A percentile compares a stretch with the other conserved stretches of the same genome.
These are phyloP conservation scores for Geodia barretti DNA, from an alignment of 37 sponge, comb jelly and placozoan species.

Conservation along the genomic window DNA sequence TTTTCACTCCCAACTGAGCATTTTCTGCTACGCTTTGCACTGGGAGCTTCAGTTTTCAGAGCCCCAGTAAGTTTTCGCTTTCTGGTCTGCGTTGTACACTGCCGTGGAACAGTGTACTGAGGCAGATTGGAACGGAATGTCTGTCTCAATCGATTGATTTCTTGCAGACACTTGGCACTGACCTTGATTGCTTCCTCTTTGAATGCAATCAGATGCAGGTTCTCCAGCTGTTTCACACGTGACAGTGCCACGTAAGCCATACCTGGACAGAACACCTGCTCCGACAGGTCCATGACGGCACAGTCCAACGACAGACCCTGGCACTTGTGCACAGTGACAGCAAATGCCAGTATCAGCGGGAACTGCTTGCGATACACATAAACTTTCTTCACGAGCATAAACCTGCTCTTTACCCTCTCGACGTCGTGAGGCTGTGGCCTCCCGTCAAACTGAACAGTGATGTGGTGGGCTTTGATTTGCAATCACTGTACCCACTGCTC, in stretches of 20 bases:
- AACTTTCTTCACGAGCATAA: slow-evolving; percentile 31
- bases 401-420: slow-evolving; percentile 33
- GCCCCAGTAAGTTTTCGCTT: too few relatives aligned
- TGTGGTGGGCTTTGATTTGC: not conserved
- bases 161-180: too few relatives aligned
- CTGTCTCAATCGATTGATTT: too few relatives aligned
- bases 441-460: slow-evolving; percentile 62
- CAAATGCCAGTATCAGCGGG: slow-evolving; percentile 50
- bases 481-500: slow-evolving; percentile 52
- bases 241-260: slow-evolving; percentile 69
- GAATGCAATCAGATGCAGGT: too few relatives aligned
- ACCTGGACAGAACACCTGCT: slow-evolving; percentile 41
- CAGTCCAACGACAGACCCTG: slow-evolving; percentile 47
- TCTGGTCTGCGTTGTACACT: too few relatives aligned
- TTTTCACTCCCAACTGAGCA: too few relatives aligned
- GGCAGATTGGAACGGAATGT: too few relatives aligned
- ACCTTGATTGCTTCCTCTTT: slow-evolving; percentile 27
- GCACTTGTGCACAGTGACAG: slow-evolving; percentile 65
- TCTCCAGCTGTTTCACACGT: slow-evolving; percentile 39
- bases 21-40: too few relatives aligned
- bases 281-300: slow-evolving; percentile 63
- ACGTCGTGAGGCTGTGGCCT: slow-evolving; percentile 17
- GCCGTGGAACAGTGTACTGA: too few relatives aligned
- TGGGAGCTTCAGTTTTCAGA: too few relatives aligned
- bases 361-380: slow-evolving; percentile 59